Evolutionary conservation across 2,888 invertebrate genomes (phyloP), one percentile per base, ranked within the genome.

Genomic region (Ceramica pisi): DNA sequence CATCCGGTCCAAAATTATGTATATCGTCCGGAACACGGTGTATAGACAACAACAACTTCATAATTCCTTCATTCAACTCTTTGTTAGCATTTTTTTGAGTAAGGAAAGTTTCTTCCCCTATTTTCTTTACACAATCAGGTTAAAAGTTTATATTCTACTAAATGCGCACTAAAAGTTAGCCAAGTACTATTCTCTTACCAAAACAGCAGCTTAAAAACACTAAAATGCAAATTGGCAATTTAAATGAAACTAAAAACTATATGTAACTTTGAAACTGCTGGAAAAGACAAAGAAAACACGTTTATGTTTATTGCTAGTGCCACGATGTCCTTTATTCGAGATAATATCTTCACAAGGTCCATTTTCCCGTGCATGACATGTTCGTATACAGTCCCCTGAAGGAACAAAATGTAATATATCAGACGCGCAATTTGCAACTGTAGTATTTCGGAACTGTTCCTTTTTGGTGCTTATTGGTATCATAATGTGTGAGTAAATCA

Each of bases 181-280:
- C 7, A 4, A 63, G 16, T 10, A 8, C 5, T 8, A 51, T 50
- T 26, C 19, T 51, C 35, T 38, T 48, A 31, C 26, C 73, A 38
- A 78, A 70, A 61, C 6, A 41, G 8, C 26, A 38, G 21, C 46
- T 55, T n/a, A 51, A 61, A 60, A 57, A 56, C 46, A 63, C 59
- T 56, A 31, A 67, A 67, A 80, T 66, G 53, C 76, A 77, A 80
- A 80, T 80, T 75, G 57, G 53, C 80, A 55, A 80, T 63, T 63
- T 44, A 63, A 77, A 80, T 75, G 44, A 55, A 41, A 60, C 68
- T 64, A 50, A 56, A 76, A 68, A 46, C 31, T 35, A 48, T 35
- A 64, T 44, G 57, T 81, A 62, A 50, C 56, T 65, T 69, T 61
- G 76, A 44, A 62, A 70, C 62, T 46, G 64, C 55, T 53, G n/a